Percentiles rank a stretch among this genome's conserved stretches.
Evolutionary conservation across 1,140 invertebrate genomes (phyloP).

Genomic region (Radopholus similis): DNA sequence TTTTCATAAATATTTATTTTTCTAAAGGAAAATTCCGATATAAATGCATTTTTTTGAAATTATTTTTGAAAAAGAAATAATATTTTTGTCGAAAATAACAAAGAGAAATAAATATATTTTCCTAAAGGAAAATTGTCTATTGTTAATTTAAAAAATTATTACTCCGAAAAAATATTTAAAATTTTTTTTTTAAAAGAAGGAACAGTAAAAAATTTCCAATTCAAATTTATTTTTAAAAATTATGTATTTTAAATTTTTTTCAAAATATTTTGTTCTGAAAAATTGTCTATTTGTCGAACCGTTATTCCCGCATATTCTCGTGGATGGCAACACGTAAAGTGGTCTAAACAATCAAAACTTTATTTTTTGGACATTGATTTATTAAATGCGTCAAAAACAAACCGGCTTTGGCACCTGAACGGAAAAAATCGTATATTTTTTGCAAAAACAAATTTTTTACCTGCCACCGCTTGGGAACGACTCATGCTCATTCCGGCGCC

Average conservation of each 20-base stretch:
- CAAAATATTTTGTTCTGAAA: not conserved
- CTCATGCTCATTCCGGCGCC: not conserved
- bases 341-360: slow-evolving; percentile 22
- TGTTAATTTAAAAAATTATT: not conserved
- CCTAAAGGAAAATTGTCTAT: not conserved
- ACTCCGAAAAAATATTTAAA: not conserved
- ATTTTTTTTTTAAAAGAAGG: not conserved
- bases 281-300: not conserved
- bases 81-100: no score
- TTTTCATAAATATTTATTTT: not conserved
- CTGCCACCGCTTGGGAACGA: not conserved
- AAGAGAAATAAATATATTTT: no score
- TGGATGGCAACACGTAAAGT: slow-evolving; percentile 48
- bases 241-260: not conserved
- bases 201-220: not conserved
- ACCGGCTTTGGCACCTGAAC: slow-evolving; percentile 16
- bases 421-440: no score
- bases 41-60: no score
- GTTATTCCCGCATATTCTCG: slow-evolving; percentile 50
- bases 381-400: slow-evolving; percentile 12
- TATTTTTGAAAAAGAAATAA: no score
- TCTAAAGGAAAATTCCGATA: no score
- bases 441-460: no score
- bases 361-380: not conserved
- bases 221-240: not conserved